Percentiles rank a stretch among this genome's conserved stretches.
Evolutionary conservation across 1,140 invertebrate genomes (phyloP).

Genomic region (Chironomus striatipennis): DNA sequence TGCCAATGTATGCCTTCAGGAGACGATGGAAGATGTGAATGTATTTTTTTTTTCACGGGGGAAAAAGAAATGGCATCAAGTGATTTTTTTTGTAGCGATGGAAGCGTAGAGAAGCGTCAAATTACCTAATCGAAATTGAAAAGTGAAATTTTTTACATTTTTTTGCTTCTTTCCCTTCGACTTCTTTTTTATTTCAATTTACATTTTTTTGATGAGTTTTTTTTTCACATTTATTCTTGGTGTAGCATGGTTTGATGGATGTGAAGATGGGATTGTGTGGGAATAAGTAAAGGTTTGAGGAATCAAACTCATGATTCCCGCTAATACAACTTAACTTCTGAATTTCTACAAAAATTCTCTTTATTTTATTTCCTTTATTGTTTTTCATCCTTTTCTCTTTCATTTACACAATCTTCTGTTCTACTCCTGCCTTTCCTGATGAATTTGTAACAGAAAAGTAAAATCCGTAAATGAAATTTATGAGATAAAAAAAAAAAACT

Average conservation of each 20-base stretch:
- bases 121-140: constrained; percentile 14
- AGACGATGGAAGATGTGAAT: not conserved
- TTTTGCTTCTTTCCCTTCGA: not conserved
- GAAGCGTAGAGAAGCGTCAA: not conserved
- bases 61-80: too few species aligned
- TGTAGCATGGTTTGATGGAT: too few species aligned
- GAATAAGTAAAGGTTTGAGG: too few species aligned
- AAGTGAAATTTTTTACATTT: not conserved
- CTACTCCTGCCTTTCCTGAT: too few species aligned
- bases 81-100: too few species aligned
- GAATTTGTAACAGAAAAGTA: too few species aligned
- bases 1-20: not conserved
- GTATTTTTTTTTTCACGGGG: too few species aligned
- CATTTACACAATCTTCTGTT: not conserved
- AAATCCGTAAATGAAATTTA: not conserved
- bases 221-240: too few species aligned
- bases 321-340: too few species aligned
- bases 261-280: too few species aligned
- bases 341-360: not conserved
- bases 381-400: not conserved
- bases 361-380: not conserved
- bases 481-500: not conserved
- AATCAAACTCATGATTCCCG: too few species aligned
- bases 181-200: not conserved
- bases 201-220: not conserved